A percentile compares a stretch with the other conserved stretches of the same genome.
Evolutionary conservation across 2,797 vertebrate species (phyloP).

Genomic region (Fistularia commersonii): DNA sequence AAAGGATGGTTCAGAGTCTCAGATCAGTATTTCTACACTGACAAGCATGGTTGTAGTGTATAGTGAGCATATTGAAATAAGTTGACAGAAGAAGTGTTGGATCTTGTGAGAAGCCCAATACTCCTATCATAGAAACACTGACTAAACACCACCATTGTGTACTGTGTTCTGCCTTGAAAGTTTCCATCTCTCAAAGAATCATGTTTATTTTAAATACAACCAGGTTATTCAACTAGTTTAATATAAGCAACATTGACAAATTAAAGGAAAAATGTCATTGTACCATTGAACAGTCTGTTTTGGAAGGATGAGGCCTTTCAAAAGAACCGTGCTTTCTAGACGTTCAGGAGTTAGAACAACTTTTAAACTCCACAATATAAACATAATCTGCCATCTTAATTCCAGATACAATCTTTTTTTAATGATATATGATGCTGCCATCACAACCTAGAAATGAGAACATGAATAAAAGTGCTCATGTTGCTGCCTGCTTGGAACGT

Average conservation of each 20-base stretch:
- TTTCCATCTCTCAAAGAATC: constrained; percentile 14
- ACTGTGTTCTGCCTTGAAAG: constrained; percentile 4
- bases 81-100: constrained; percentile 17
- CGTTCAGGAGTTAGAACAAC: no score
- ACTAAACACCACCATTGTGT: constrained; percentile 7
- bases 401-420: no score
- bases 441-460: no score
- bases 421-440: no score
- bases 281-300: no score
- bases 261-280: background rate
- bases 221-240: background rate
- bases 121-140: no score
- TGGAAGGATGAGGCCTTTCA: no score
- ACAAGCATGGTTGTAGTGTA: constrained; percentile 25
- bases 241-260: background rate
- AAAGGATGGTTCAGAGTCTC: background rate
- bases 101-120: constrained; percentile 13
- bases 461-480: no score
- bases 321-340: no score
- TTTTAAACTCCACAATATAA: no score
- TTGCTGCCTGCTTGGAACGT: no score
- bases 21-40: constrained; percentile 32
- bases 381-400: no score
- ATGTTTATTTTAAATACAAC: constrained; percentile 18
- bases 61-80: constrained; percentile 21